Percentiles rank a stretch among this genome's conserved stretches.
These are phyloP conservation scores for Sardinella longiceps DNA, from an alignment of 2,797 vertebrate genomes.

Conservation along the genomic window DNA sequence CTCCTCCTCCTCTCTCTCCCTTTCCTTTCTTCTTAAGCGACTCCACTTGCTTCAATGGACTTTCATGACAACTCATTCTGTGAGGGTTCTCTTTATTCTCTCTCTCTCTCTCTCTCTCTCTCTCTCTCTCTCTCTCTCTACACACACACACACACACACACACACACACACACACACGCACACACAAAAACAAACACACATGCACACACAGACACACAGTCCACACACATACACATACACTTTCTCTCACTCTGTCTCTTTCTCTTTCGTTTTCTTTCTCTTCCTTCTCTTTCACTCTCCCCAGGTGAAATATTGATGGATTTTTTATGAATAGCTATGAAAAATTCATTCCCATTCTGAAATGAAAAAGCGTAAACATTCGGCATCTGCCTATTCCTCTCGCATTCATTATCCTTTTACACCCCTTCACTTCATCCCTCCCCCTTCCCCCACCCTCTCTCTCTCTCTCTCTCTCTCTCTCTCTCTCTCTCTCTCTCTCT, in stretches of 20 bases:
- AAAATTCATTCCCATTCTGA: constrained; percentile 84
- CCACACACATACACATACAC: background rate
- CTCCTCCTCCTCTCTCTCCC: constrained; percentile 41
- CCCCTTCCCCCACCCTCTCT: background rate
- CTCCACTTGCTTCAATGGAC: constrained; percentile 78
- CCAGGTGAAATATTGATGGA: constrained; percentile 86
- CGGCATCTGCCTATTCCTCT: constrained; percentile 76
- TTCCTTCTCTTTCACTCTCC: constrained; percentile 73
- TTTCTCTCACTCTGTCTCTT: constrained; percentile 23
- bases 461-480: constrained; percentile 5
- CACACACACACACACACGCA: too few relatives aligned
- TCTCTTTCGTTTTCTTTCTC: constrained; percentile 22
- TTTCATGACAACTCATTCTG: constrained; percentile 79
- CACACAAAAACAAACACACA: too few relatives aligned
- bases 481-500: constrained; percentile 3
- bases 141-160: too few relatives aligned
- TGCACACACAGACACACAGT: too few relatives aligned
- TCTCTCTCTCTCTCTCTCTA: constrained; percentile 63
- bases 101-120: constrained; percentile 17
- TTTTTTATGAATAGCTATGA: constrained; percentile 86
- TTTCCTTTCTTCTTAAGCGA: constrained; percentile 66
- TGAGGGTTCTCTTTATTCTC: constrained; percentile 70
- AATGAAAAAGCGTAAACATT: constrained; percentile 85
- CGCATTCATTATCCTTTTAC: constrained; percentile 78
- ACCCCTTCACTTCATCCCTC: constrained; percentile 44